Evolutionary conservation across 2,888 invertebrate species (phyloP).

Genomic region (Erebia palarica): DNA sequence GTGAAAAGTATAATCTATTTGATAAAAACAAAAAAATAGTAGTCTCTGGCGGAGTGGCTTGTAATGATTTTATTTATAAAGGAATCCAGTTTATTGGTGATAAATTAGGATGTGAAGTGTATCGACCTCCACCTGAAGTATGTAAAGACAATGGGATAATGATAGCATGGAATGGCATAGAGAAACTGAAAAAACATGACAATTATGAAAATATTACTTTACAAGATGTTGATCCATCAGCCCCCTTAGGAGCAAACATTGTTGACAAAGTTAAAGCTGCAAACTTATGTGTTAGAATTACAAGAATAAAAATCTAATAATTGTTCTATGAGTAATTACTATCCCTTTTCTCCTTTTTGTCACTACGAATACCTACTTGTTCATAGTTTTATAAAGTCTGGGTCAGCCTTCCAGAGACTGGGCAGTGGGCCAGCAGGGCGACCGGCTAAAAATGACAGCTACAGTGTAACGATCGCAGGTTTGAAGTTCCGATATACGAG

Average conservation of each 20-base stretch:
- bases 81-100: slow-evolving; percentile 86
- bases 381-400: no score
- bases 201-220: slow-evolving; percentile 76
- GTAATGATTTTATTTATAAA: slow-evolving; percentile 90
- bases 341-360: background rate
- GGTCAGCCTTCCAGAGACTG: no score
- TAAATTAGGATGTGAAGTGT: slow-evolving; percentile 84
- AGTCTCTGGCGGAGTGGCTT: slow-evolving; percentile 98
- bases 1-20: slow-evolving; percentile 83
- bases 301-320: slow-evolving; percentile 46
- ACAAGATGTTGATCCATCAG: slow-evolving; percentile 82
- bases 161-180: slow-evolving; percentile 99
- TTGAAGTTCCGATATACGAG: no score
- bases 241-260: slow-evolving; percentile 84
- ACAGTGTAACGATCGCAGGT: no score
- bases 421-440: no score
- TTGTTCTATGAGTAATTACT: background rate
- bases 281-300: slow-evolving; percentile 70
- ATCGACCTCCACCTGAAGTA: slow-evolving; percentile 90
- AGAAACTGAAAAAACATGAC: slow-evolving; percentile 81
- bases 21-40: slow-evolving; percentile 83
- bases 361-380: no score
- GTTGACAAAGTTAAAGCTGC: slow-evolving; percentile 80
- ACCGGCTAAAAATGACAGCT: no score
- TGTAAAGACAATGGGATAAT: slow-evolving; percentile 99